Base-by-base conservation (phyloP, 2,797 vertebrate genomes). In the Lepus townsendii region DNA sequence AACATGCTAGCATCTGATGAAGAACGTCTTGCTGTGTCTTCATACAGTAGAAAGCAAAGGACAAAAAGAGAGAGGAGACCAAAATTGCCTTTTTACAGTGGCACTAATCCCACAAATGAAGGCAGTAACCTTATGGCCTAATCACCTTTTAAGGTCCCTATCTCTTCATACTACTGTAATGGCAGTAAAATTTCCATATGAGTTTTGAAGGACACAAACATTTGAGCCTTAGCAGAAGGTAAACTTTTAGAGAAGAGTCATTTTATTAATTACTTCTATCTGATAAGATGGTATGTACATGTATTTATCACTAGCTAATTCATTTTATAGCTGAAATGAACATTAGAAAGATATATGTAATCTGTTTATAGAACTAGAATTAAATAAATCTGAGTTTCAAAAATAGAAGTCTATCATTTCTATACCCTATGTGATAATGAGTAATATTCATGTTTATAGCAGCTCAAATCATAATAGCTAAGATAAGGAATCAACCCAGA, bases 201-300 rank as follows among this genome's bases (percentile, higher is more conserved):
- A 35, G 7, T 54, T 69, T 69, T 47, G 26, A 22, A 72, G 50
- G 27, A 22, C 8, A 35, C 24, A 24, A 26, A 12, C 5, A 84
- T 69, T 69, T 19, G 54, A 83, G 54, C 13, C 50, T 22, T 65
- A 66, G 38, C 38, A 88, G 83, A 6, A 60, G 57, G 27, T 42
- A 72, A 66, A 5, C 10, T 47, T 87, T 66, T 73, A 79, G 42
- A 76, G 69, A 24, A 24, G 69, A 80, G 66, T 84, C 30, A 50
- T 94, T 93, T 69, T 16, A 83, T 82, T 72, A 68, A 85, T 78
- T 66, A 17, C 11, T n/a, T 47, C 60, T 90, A 88, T 47, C 27
- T 38, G 26, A 68, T 32, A 82, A 87, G 54, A 86, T 85, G 22
- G 6, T 12, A 82, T 26, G 65, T 69, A 69, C 19, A 65, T 60